Evolutionary conservation across 2,888 invertebrate species (phyloP), one percentile per base, ranked within the genome.

Genomic region (Lithophane semibrunnea): DNA sequence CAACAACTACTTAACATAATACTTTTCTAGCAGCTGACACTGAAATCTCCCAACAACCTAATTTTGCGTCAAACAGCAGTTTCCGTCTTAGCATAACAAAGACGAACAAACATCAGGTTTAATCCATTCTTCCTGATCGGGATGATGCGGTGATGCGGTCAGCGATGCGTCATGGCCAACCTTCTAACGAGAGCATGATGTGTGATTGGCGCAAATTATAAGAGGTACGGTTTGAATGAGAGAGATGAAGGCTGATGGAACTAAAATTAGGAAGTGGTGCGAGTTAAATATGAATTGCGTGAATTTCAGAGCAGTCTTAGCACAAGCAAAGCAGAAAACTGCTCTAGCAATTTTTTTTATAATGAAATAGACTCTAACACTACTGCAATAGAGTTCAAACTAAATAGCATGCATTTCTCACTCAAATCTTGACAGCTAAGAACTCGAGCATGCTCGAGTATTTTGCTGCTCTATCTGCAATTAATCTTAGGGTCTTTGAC

Each of bases 41-140:
- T 63, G 47, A 77, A 88, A 84, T 85, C 81, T 79, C 56, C 67
- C 54, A 79, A 68, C 80, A 86, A 86, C 87, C 88, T 84, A 84
- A 84, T 86, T 89, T 74, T 65, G 83, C 74, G 69, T 60, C 74
- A 86, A 87, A 83, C 82, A 85, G 70, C 21, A 71, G 84, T 80
- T 85, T 87, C 89, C 88, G 88, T 85, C 80, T 82, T 84, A 89
- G 60, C 80, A 82, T 70, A 85, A 88, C 86, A 84, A 88, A 85
- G 84, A 80, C 77, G 86, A 70, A 82, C 88, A 88, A 83, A 88
- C 84, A 86, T 85, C 83, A 88, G 88, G 76, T 71, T 75, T 93
- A 93, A 95, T 93, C 94, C 93, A 85, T 86, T 91, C 93, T 94
- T 95, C 95, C 95, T 94, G 93, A 86, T 89, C 90, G 82, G 86